Percentiles rank a stretch among this genome's conserved stretches.
phyloP scores from a whole-genome alignment of 2,888 invertebrate species.

The Lasioglossum calceatum region DNA sequence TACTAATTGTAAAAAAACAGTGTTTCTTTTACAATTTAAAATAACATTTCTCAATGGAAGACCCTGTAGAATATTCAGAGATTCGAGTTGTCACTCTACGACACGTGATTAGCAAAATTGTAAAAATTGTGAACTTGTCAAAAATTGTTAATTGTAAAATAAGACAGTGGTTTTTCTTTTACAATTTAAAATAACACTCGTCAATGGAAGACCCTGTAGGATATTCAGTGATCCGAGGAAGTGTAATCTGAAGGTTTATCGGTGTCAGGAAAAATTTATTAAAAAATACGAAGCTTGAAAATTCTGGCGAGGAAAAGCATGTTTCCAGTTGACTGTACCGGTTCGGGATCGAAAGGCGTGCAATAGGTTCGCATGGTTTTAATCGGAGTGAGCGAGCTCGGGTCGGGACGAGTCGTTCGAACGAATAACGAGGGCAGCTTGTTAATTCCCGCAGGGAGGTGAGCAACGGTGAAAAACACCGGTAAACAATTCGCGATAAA shows the following conservation, averaged over 20 bases:
- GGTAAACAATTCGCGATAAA: slow-evolving; percentile 9
- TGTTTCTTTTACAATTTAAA: too few species aligned
- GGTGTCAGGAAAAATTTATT: not conserved
- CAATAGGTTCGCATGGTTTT: not conserved
- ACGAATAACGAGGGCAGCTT: slow-evolving; percentile 17
- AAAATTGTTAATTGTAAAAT: too few species aligned
- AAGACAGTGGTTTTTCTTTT: too few species aligned
- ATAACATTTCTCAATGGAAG: too few species aligned
- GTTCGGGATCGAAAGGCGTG: not conserved
- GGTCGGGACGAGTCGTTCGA: not conserved
- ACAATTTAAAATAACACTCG: too few species aligned
- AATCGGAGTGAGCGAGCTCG: not conserved
- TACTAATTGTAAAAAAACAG: too few species aligned
- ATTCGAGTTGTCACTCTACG: too few species aligned
- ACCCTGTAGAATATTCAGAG: too few species aligned
- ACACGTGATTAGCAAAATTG: too few species aligned
- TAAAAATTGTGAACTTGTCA: too few species aligned
- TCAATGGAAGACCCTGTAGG: too few species aligned
- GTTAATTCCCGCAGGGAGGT: not conserved
- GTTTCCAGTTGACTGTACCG: not conserved
- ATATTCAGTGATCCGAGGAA: not conserved
- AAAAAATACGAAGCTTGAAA: not conserved
- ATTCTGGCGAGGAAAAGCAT: not conserved
- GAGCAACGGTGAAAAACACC: not conserved
- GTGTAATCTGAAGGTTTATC: not conserved